Conservation (phyloP, 2,113 vertebrate species). For the Colistium nudipinnis region DNA sequence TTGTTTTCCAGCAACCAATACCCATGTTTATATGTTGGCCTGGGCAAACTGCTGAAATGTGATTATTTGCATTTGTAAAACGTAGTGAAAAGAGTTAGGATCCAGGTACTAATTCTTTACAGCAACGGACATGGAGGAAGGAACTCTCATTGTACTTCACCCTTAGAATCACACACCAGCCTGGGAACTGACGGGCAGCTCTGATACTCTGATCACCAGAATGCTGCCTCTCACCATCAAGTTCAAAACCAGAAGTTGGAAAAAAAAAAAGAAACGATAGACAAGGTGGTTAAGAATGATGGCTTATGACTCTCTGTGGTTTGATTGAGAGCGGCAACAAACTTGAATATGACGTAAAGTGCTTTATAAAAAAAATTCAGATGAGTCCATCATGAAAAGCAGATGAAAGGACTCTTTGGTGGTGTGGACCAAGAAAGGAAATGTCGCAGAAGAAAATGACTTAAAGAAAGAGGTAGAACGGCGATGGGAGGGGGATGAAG, state of each 20-base stretch:
- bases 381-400: conserved; percentile 75
- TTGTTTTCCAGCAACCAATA: conserved; percentile 35
- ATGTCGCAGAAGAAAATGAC: conserved; percentile 75
- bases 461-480: conserved; percentile 67
- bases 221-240: conserved; percentile 63
- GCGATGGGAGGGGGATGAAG: conserved; percentile 59
- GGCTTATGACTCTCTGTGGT: conserved; percentile 61
- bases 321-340: conserved; percentile 74
- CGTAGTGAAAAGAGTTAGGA: not conserved
- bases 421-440: conserved; percentile 76
- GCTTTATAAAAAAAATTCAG: conserved; percentile 70
- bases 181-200: conserved; percentile 77
- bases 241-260: conserved; percentile 48
- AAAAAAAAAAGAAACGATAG: conserved; percentile 20
- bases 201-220: conserved; percentile 74
- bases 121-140: conserved; percentile 42
- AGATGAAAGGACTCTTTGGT: conserved; percentile 72
- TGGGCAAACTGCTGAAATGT: not conserved
- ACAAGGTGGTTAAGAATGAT: conserved; percentile 59
- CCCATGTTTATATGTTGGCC: conserved; percentile 3
- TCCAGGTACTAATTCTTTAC: conserved; percentile 4
- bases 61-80: not conserved
- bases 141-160: conserved; percentile 38
- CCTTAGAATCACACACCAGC: conserved; percentile 54
- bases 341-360: conserved; percentile 58